Base-by-base conservation (phyloP, 2,888 invertebrate species). In the Nephrocerus scutellatus region DNA sequence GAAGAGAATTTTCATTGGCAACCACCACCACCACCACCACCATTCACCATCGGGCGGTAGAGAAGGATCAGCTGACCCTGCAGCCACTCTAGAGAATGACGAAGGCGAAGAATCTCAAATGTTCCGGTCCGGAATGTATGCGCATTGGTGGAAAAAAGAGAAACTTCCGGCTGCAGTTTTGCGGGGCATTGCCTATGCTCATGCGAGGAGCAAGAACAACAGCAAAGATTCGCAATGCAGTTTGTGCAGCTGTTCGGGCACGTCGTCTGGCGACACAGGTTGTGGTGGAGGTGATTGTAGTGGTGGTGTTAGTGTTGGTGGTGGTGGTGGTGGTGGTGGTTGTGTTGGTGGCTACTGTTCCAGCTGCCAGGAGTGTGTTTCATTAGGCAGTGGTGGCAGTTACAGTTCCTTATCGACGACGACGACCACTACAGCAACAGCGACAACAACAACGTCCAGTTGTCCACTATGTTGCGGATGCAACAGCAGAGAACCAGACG, bases 121-220 rank as follows among this genome's bases (percentile, higher is more conserved):
- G 60, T 89, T 82, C 69, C 82, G 82, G 43, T 86, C 87, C 31
- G 87, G 86, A 59, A 73, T 89, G 68, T 89, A 89, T 68, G 88
- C 87, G 48, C 89, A 89, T 72, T 89, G 89, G 89, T 89, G 88
- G 87, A 80, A 88, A 73, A 89, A 89, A 75, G 85, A 84, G 62
- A 82, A 82, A 61, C 74, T 86, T 62, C 84, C 84, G 49, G 75
- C 74, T 63, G 76, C 74, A 67, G 74, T 78, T 68, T 71, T 77
- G 63, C 66, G 73, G 61, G 74, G 66, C 47, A 64, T 66, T 46
- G 60, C 59, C 3, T 50, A 52, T 23, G 56, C 57, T 5, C 71
- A 73, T 60, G 74, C 71, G 59, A 72, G 68, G 69, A 69, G 71
- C 60, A 67, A 68, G 64, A 68, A 71, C 61, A 65, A 63, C 57